Percentiles rank a stretch among this genome's conserved stretches.
Conservation (phyloP, 2,797 vertebrate genomes). For the Lophotriccus pileatus region DNA sequence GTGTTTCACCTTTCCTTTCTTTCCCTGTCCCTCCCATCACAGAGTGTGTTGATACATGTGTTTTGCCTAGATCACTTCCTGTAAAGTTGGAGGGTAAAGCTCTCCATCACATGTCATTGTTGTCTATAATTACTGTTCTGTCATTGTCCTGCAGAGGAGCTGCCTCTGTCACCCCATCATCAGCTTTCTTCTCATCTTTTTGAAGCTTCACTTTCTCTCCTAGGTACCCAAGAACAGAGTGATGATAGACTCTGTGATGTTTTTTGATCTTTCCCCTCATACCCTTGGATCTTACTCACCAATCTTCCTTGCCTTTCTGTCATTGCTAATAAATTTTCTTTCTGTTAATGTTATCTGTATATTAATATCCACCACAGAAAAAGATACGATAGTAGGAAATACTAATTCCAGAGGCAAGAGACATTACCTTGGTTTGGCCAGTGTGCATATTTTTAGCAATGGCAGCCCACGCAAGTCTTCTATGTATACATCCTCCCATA, state of each 20-base stretch:
- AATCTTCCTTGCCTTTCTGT: slow-evolving; percentile 8
- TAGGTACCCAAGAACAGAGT: not conserved
- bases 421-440: not conserved
- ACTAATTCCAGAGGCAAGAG: not conserved
- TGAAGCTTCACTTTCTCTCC: slow-evolving; percentile 26
- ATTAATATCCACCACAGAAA: not conserved
- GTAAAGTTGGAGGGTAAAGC: not conserved
- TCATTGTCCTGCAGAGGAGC: slow-evolving; percentile 26
- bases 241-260: slow-evolving; percentile 20
- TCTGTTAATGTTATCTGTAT: not conserved
- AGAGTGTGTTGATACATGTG: not conserved
- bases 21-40: not conserved
- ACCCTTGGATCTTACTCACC: slow-evolving; percentile 3
- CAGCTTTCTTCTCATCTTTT: slow-evolving; percentile 38
- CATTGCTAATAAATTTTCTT: slow-evolving; percentile 14
- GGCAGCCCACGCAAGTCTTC: not conserved
- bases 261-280: slow-evolving; percentile 38
- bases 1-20: not conserved
- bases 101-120: slow-evolving; percentile 8
- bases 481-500: not conserved
- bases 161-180: not conserved
- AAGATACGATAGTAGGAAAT: not conserved
- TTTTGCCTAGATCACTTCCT: not conserved
- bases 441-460: not conserved
- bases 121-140: slow-evolving; percentile 29